Evolutionary conservation across 92 coral and sea anemone genomes (phyloP).

Genomic region (Parazoanthus atlanticus): DNA sequence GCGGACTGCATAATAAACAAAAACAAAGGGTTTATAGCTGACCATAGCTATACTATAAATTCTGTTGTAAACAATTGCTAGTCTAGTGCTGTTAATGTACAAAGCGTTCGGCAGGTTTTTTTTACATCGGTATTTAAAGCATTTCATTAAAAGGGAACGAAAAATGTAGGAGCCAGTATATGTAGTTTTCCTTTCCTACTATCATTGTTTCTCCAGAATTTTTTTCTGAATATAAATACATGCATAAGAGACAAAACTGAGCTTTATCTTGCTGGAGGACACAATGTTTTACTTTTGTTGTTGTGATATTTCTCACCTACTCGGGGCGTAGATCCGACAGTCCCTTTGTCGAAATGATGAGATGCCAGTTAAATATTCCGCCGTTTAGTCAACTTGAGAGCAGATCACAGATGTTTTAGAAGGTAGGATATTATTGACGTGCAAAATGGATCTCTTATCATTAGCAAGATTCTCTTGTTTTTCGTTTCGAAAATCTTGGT

Average conservation of each 20-base stretch:
- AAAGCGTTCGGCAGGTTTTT: too few species aligned
- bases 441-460: conserved; percentile 10
- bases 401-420: not conserved
- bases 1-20: too few species aligned
- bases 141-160: too few species aligned
- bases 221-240: not conserved
- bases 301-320: not conserved
- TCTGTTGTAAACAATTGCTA: too few species aligned
- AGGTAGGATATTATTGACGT: not conserved
- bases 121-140: too few species aligned
- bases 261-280: not conserved
- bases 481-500: not conserved
- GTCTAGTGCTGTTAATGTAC: too few species aligned
- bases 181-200: too few species aligned
- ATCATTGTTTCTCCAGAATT: not conserved
- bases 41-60: too few species aligned
- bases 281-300: not conserved
- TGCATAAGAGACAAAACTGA: not conserved
- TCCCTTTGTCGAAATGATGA: not conserved
- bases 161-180: too few species aligned
- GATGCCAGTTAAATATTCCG: not conserved
- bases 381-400: not conserved
- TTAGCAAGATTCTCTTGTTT: not conserved
- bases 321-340: not conserved
- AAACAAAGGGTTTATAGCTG: too few species aligned